A percentile compares a stretch with the other conserved stretches of the same genome.
Evolutionary conservation across 2,888 invertebrate species (phyloP).

Genomic region (Tuberolachnus salignus): DNA sequence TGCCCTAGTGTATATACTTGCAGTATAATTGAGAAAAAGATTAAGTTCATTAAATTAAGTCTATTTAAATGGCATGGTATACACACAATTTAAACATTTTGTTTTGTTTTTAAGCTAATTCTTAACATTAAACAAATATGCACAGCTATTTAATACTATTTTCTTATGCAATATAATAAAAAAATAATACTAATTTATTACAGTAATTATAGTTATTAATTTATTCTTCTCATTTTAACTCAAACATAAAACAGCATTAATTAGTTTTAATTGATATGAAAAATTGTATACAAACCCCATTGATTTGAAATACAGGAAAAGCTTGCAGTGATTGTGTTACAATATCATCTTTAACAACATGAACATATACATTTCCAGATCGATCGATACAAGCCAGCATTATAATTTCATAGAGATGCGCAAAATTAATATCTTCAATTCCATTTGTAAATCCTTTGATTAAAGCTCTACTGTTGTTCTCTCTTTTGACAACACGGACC

Average conservation of each 20-base stretch:
- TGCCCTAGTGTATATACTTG: no score
- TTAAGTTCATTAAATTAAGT: no score
- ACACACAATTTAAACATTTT: no score
- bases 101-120: no score
- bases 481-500: slow-evolving; percentile 83
- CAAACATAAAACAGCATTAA: neutral
- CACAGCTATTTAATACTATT: no score
- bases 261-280: neutral
- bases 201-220: no score
- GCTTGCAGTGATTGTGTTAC: slow-evolving; percentile 68
- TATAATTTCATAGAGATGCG: slow-evolving; percentile 77
- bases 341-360: slow-evolving; percentile 72
- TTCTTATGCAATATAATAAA: no score
- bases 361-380: slow-evolving; percentile 80
- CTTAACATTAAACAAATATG: no score
- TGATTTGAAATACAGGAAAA: slow-evolving; percentile 58
- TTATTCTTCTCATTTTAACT: no score
- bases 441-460: slow-evolving; percentile 86
- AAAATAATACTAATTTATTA: no score
- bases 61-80: no score
- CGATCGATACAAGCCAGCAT: slow-evolving; percentile 88
- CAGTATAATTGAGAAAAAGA: no score
- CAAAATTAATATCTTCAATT: slow-evolving; percentile 91
- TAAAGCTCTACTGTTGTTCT: slow-evolving; percentile 75
- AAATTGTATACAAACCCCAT: slow-evolving; percentile 55